Conservation (phyloP, 2,888 invertebrate species). For the Trissonchulus latispiculum region DNA sequence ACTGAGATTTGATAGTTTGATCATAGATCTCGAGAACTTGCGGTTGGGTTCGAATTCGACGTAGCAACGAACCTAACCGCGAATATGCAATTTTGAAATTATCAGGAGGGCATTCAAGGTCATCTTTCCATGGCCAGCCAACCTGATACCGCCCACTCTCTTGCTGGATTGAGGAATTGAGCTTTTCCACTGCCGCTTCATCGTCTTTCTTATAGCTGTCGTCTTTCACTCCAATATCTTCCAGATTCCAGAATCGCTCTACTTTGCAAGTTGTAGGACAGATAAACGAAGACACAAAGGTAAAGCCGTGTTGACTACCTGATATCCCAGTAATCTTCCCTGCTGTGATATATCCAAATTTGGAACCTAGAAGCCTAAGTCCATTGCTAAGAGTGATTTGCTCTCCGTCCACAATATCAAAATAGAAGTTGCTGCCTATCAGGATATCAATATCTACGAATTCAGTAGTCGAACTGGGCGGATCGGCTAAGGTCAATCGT, state of each 20-base stretch:
- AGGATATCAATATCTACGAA: too few species aligned
- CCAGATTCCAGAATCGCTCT: conserved; percentile 5
- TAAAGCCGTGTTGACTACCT: too few species aligned
- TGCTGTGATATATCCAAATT: too few species aligned
- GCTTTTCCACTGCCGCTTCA: conserved; percentile 11
- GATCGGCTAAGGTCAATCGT: too few species aligned
- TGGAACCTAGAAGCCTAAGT: too few species aligned
- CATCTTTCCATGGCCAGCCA: neutral
- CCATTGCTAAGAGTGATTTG: too few species aligned
- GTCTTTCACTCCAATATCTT: neutral
- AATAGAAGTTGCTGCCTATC: too few species aligned
- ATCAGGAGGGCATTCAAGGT: neutral
- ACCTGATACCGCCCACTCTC: neutral
- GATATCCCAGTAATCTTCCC: too few species aligned
- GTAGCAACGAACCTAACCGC: conserved; percentile 8
- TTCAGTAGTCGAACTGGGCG: too few species aligned
- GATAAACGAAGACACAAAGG: too few species aligned
- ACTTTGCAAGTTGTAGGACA: too few species aligned
- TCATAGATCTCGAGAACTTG: neutral
- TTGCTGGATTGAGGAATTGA: neutral
- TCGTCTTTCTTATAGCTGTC: neutral
- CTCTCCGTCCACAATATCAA: too few species aligned
- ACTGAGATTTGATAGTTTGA: conserved; percentile 6
- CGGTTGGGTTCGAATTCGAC: neutral
- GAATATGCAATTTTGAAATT: neutral